Base-by-base conservation (phyloP, 2,797 vertebrate genomes). In the Clarias platycephalus region DNA sequence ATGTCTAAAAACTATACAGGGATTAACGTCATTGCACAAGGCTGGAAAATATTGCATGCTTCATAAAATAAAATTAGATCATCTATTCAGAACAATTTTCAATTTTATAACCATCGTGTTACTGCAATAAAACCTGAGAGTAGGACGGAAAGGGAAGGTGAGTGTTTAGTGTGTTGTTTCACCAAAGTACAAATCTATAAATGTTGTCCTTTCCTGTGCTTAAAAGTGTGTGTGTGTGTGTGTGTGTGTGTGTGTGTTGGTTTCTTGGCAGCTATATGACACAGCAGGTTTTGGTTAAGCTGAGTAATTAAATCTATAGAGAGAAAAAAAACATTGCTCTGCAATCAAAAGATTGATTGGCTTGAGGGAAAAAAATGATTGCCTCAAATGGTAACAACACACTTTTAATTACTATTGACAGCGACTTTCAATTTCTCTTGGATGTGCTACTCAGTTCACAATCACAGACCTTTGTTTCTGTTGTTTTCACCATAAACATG, bases 291-390 rank as follows among this genome's bases (percentile, higher is more conserved):
- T 85, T n/a, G 83, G 87, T 91, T 85, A 89, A 89, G 10, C 1
- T 89, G 90, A 92, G 86, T 83, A 88, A 91, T 88, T 88, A 81
- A 91, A 83, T 91, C 88, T 90, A 83, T 87, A 64, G 86, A 90
- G 85, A 90, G 76, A 67, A 6, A 64, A 40, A 31, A 49, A 37
- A 34, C 28, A 26, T 16, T 81, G 78, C 31, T 22, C 34, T 82
- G 84, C 84, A 88, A 90, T 92, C 90, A 88, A 84, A 88, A 70
- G 80, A 90, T 80, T 86, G 87, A 90, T 87, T 89, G 87, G 89
- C 82, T 83, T 40, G 40, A 84, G 84, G 57, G 57, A 44, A 10
- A 37, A 81, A 87, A 90, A 31, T 28, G 10, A 58, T 6, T 22
- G 18, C 40, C 78, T 72, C 58, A 71, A 74, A 57, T 62, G 28